These are phyloP conservation scores for Chaetodon auriga DNA, from an alignment of 2,113 vertebrate genomes.

Conservation along the genomic window DNA sequence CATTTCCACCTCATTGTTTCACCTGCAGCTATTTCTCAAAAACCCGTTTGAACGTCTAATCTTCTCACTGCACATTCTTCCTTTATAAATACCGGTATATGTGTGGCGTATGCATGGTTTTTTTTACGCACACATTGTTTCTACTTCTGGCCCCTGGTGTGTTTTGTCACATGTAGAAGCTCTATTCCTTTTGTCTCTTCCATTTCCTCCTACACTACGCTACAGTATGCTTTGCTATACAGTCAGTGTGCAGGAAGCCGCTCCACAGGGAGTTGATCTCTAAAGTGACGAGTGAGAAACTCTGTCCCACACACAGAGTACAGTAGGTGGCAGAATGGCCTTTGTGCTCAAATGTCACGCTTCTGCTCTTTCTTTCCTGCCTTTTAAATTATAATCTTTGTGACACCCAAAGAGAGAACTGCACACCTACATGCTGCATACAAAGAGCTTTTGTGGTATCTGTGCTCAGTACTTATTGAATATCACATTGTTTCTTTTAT, in stretches of 20 bases:
- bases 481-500: constrained; percentile 34
- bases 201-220: constrained; percentile 17
- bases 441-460: constrained; percentile 38
- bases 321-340: constrained; percentile 53
- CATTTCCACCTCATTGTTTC: no score
- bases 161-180: constrained; percentile 5
- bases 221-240: constrained; percentile 9
- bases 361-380: constrained; percentile 40
- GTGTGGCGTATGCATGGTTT: no score
- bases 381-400: constrained; percentile 59
- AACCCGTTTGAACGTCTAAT: no score
- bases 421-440: constrained; percentile 47
- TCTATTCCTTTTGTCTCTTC: constrained; percentile 3
- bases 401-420: constrained; percentile 25
- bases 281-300: constrained; percentile 43
- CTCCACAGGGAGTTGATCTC: constrained; percentile 46
- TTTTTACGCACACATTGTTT: no score
- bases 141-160: not conserved
- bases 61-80: no score
- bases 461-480: constrained; percentile 6
- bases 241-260: constrained; percentile 33
- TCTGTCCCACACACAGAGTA: constrained; percentile 36
- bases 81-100: no score
- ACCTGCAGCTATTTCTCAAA: no score
- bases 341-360: constrained; percentile 67